phyloP scores from a whole-genome alignment of 2,888 invertebrate genomes.

The Unio pictorum region DNA sequence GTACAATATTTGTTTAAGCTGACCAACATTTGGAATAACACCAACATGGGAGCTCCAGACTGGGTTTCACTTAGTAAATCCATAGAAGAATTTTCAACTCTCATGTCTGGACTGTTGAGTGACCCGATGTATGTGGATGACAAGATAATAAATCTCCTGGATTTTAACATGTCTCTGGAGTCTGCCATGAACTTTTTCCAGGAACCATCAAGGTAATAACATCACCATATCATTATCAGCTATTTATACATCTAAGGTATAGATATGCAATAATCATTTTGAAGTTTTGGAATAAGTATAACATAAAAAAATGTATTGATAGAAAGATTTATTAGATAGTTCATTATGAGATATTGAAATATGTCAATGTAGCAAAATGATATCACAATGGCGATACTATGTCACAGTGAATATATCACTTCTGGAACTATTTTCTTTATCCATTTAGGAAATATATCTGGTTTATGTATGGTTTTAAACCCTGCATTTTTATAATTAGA shows the following conservation, averaged over 20 bases:
- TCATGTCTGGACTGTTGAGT: slow-evolving; percentile 27
- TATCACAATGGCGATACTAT: no score
- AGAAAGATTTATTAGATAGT: no score
- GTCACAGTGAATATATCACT: no score
- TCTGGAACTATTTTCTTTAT: no score
- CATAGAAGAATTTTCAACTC: slow-evolving; percentile 24
- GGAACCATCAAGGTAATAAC: slow-evolving; percentile 31
- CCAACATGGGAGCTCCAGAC: slow-evolving; percentile 20
- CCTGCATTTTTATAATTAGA: no score
- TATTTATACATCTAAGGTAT: neutral
- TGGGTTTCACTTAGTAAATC: slow-evolving; percentile 28
- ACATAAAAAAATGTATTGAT: no score
- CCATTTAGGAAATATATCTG: no score
- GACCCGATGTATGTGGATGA: slow-evolving; percentile 22
- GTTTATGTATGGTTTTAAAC: no score
- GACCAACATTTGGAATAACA: slow-evolving; percentile 38
- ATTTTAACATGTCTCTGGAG: slow-evolving; percentile 21
- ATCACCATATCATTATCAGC: neutral
- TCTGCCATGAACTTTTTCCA: slow-evolving; percentile 17
- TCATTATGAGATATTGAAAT: no score
- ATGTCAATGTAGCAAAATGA: no score
- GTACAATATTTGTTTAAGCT: slow-evolving; percentile 27
- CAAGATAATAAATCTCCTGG: slow-evolving; percentile 16
- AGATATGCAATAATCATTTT: neutral
- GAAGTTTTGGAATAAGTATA: no score